phyloP scores from a whole-genome alignment of 2,888 invertebrate species.

The Cybosia mesomella region DNA sequence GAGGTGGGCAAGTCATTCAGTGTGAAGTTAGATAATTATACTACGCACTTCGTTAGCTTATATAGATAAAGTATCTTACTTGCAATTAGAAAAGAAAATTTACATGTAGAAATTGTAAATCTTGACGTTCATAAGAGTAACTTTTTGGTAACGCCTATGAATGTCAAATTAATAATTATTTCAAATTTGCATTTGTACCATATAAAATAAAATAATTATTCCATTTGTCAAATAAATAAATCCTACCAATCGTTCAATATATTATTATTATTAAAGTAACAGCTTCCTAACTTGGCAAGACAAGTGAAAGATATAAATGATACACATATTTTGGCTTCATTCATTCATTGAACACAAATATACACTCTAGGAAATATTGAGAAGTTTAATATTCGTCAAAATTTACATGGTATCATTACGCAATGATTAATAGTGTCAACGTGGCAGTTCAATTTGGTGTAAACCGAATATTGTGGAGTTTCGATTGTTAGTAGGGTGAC shows the following conservation, averaged over 20 bases:
- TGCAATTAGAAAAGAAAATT: too few relatives aligned
- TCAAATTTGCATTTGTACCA: neutral
- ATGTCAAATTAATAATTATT: neutral
- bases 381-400: conserved; percentile 62
- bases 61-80: too few relatives aligned
- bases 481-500: conserved; percentile 61
- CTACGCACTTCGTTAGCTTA: too few relatives aligned
- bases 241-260: neutral
- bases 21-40: too few relatives aligned
- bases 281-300: conserved; percentile 15
- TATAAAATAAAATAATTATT: neutral
- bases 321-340: conserved; percentile 37
- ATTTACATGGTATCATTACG: conserved; percentile 76
- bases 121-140: neutral
- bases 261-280: conserved; percentile 12
- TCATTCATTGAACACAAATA: conserved; percentile 41
- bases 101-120: too few relatives aligned
- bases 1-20: too few relatives aligned
- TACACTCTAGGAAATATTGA: conserved; percentile 67
- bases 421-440: conserved; percentile 67
- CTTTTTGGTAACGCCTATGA: neutral
- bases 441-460: conserved; percentile 76
- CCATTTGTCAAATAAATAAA: neutral
- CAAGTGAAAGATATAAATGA: conserved; percentile 45
- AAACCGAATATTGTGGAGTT: conserved; percentile 62